These are phyloP conservation scores for Petrocephalus microphthalmus DNA, from an alignment of 2,113 vertebrate genomes.

Conservation along the genomic window DNA sequence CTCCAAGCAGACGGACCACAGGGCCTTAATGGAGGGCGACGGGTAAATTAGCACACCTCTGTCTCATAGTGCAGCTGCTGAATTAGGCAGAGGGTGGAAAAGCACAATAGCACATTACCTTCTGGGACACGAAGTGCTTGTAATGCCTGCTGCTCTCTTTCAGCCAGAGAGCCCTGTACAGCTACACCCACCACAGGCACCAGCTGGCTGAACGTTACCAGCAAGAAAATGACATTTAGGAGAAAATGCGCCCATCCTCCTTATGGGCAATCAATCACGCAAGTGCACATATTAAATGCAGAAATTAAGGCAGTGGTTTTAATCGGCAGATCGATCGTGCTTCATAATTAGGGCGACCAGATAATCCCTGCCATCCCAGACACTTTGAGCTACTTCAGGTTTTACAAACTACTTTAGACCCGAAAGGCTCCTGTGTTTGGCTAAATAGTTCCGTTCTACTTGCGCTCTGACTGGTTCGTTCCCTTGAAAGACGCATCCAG, in stretches of 20 bases:
- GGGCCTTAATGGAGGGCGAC: conserved; percentile 53
- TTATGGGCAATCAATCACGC: not conserved
- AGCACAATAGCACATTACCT: conserved; percentile 34
- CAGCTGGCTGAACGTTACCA: not conserved
- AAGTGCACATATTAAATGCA: not conserved
- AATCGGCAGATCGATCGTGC: conserved; percentile 18
- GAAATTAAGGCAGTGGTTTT: conserved; percentile 30
- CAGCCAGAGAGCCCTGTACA: too few relatives aligned
- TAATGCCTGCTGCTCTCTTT: conserved; percentile 15
- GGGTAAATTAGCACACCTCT: conserved; percentile 42
- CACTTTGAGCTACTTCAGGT: too few relatives aligned
- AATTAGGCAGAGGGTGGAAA: conserved; percentile 42
- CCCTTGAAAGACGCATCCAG: too few relatives aligned
- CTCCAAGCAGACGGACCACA: conserved; percentile 53
- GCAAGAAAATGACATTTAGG: not conserved
- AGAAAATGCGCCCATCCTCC: not conserved
- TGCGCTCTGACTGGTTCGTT: too few relatives aligned
- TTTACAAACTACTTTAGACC: too few relatives aligned
- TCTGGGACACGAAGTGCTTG: conserved; percentile 35
- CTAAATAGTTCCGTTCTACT: too few relatives aligned
- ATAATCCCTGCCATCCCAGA: too few relatives aligned
- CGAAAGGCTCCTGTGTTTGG: too few relatives aligned
- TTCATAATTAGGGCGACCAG: conserved; percentile 2
- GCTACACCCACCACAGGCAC: too few relatives aligned
- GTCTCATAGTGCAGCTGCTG: conserved; percentile 52